These are phyloP conservation scores for Pollenia angustigena DNA, from an alignment of 2,888 invertebrate species.

Conservation along the genomic window DNA sequence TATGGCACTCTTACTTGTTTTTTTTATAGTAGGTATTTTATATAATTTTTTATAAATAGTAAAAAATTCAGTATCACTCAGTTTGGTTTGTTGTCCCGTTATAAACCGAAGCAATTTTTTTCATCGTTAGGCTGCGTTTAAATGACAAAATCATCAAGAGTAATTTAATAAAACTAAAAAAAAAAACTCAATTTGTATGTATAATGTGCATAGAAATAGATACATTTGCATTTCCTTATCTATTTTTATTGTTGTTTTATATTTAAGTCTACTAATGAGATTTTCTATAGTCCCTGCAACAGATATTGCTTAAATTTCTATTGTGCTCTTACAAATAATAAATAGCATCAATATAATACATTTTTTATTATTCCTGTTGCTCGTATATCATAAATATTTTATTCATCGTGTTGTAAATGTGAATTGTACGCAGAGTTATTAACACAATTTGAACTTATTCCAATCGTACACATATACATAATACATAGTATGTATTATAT, in stretches of 20 bases:
- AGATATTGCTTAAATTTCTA: not conserved
- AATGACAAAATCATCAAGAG: not conserved
- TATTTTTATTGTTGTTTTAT: not conserved
- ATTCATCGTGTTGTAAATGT: conserved; percentile 9
- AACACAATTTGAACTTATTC: conserved; percentile 18
- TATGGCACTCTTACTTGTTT: no score
- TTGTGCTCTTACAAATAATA: not conserved
- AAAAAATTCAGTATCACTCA: no score
- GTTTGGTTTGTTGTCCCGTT: no score
- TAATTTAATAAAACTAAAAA: not conserved
- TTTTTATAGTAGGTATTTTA: no score
- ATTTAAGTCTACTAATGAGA: not conserved
- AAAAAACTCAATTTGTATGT: not conserved
- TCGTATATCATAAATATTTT: not conserved
- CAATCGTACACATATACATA: not conserved
- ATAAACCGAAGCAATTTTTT: no score
- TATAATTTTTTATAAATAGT: no score
- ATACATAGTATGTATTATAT: no score
- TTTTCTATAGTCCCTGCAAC: not conserved
- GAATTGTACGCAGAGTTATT: conserved; percentile 27
- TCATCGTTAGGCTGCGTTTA: no score
- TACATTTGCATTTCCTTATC: no score
- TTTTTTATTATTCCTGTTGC: not conserved
- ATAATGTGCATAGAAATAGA: not conserved
- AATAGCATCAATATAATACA: conserved; percentile 4